These are phyloP conservation scores for Salminus brasiliensis DNA, from an alignment of 2,113 vertebrate species.

Conservation along the genomic window DNA sequence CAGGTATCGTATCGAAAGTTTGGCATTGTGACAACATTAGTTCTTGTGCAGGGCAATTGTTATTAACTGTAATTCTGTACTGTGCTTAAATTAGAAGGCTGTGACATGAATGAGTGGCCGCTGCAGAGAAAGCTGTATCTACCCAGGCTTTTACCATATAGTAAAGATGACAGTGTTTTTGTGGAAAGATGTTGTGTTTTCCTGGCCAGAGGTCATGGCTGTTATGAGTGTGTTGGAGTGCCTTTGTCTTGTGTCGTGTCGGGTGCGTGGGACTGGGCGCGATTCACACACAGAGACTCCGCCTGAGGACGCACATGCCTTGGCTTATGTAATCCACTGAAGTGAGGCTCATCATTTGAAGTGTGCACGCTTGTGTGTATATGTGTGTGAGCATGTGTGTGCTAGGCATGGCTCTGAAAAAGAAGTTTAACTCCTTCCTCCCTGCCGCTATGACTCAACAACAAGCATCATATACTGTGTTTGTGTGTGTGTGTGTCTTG, in stretches of 20 bases:
- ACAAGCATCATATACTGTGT: not conserved
- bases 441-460: conserved; percentile 15
- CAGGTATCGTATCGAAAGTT: no score
- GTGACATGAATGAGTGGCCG: no score
- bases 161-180: not conserved
- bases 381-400: not conserved
- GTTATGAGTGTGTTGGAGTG: not conserved
- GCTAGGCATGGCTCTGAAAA: conserved; percentile 26
- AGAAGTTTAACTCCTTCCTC: conserved; percentile 28
- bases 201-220: conserved; percentile 13
- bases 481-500: not conserved
- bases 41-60: not conserved
- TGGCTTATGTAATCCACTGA: conserved; percentile 34
- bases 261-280: conserved; percentile 6
- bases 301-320: conserved; percentile 20
- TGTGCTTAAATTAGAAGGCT: not conserved
- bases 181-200: not conserved
- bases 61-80: not conserved
- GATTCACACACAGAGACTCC: conserved; percentile 26
- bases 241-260: conserved; percentile 18
- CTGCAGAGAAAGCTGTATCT: not conserved
- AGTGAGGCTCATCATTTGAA: conserved; percentile 30
- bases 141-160: not conserved
- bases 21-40: no score
- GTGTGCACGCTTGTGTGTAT: conserved; percentile 6